phyloP scores from a whole-genome alignment of 2,888 invertebrate species.

The Nemotelus pantherinus region DNA sequence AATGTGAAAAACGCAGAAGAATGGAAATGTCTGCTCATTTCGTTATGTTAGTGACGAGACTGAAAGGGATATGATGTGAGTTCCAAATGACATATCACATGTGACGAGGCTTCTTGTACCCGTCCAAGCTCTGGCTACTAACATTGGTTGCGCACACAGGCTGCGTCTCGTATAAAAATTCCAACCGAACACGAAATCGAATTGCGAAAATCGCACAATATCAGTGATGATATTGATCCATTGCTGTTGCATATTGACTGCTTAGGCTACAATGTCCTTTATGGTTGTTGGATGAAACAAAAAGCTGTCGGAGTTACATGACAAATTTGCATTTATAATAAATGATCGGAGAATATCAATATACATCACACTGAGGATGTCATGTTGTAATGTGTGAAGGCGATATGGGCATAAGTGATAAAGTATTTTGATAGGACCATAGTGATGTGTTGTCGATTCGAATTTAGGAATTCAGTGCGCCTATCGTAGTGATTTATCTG shows the following conservation, averaged over 20 bases:
- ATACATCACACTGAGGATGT: conserved; percentile 37
- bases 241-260: conserved; percentile 9
- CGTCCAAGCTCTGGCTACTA: neutral
- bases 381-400: conserved; percentile 35
- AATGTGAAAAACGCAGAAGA: conserved; percentile 2
- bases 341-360: conserved; percentile 54
- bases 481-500: too few relatives aligned
- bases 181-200: conserved; percentile 29
- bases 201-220: conserved; percentile 30
- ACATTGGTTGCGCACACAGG: neutral
- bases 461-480: too few relatives aligned
- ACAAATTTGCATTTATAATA: conserved; percentile 55
- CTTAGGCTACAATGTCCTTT: conserved; percentile 31
- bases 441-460: too few relatives aligned
- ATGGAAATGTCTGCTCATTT: conserved; percentile 25
- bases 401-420: conserved; percentile 13
- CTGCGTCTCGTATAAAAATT: conserved; percentile 9
- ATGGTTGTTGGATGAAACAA: conserved; percentile 45
- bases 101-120: conserved; percentile 7
- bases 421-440: neutral
- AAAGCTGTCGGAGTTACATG: conserved; percentile 55
- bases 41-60: conserved; percentile 30
- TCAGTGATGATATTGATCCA: conserved; percentile 15
- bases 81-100: conserved; percentile 44
- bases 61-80: conserved; percentile 42